Percentiles rank a stretch among this genome's conserved stretches.
These are phyloP conservation scores for Dione vanillae DNA, from an alignment of 2,888 invertebrate species.

Conservation along the genomic window DNA sequence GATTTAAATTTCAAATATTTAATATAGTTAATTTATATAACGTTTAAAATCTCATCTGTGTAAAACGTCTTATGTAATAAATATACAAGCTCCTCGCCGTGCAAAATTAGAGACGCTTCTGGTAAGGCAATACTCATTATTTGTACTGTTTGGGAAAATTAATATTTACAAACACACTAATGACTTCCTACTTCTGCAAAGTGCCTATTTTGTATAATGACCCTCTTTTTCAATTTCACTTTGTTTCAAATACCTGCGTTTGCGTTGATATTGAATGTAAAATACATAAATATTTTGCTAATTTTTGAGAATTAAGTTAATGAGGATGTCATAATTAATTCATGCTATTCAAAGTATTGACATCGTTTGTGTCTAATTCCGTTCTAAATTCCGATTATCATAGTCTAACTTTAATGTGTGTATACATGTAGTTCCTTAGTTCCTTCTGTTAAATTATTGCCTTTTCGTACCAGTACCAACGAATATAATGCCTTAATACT, in stretches of 20 bases:
- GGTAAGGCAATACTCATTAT: constrained; percentile 22
- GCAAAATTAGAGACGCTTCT: constrained; percentile 24
- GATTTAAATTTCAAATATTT: neutral
- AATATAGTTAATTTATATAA: neutral
- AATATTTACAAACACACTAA: constrained; percentile 27
- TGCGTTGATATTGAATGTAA: neutral
- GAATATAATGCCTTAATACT: too few relatives aligned
- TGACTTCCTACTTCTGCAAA: constrained; percentile 21
- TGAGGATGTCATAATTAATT: too few relatives aligned
- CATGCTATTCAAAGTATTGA: too few relatives aligned
- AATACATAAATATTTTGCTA: neutral
- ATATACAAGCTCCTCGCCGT: constrained; percentile 10
- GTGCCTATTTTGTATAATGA: constrained; percentile 12
- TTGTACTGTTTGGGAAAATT: constrained; percentile 20
- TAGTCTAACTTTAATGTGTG: too few relatives aligned
- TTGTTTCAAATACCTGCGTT: neutral
- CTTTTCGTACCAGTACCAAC: too few relatives aligned
- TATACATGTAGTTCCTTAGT: too few relatives aligned
- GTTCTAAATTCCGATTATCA: too few relatives aligned
- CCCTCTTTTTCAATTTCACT: neutral
- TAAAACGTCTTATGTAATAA: constrained; percentile 8
- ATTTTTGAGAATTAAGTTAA: neutral
- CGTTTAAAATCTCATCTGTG: constrained; percentile 15
- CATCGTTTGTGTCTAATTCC: too few relatives aligned
- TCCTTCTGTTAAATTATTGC: too few relatives aligned